Evolutionary conservation across 2,888 invertebrate species (phyloP).

Genomic region (Eremobia ochroleuca): DNA sequence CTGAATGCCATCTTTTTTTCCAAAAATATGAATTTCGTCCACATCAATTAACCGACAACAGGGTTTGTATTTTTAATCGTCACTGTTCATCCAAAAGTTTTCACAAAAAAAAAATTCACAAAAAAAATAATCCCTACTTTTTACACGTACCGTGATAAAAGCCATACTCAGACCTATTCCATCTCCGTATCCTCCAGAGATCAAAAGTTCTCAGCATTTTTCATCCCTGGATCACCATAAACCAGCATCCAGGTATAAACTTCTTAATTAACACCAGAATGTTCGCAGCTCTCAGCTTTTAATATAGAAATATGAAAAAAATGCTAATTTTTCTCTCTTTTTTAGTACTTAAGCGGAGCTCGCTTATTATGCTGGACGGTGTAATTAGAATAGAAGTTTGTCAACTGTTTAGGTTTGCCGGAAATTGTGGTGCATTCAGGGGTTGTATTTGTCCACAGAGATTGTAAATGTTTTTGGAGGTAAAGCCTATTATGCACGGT

Average conservation of each 20-base stretch:
- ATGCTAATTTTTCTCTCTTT: constrained; percentile 23
- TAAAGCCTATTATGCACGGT: not conserved
- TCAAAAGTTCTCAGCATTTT: constrained; percentile 39
- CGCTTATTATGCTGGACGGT: not conserved
- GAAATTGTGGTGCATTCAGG: not conserved
- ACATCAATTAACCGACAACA: not conserved
- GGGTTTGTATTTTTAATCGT: too few relatives aligned
- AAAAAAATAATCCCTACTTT: not conserved
- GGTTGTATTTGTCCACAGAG: not conserved
- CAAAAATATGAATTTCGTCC: not conserved
- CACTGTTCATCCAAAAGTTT: not conserved
- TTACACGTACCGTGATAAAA: constrained; percentile 6
- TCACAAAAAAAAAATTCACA: not conserved
- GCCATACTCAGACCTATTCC: constrained; percentile 29
- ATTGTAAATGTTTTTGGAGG: not conserved
- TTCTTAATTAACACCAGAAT: constrained; percentile 48
- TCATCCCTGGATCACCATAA: constrained; percentile 47
- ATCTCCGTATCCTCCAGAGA: constrained; percentile 43
- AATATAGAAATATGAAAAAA: constrained; percentile 52
- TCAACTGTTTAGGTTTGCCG: constrained; percentile 26
- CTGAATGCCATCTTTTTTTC: not conserved
- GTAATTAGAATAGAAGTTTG: constrained; percentile 23
- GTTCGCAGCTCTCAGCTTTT: constrained; percentile 42
- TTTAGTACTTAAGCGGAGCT: constrained; percentile 11
- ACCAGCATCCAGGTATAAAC: constrained; percentile 46